phyloP scores from a whole-genome alignment of 2,113 vertebrate species.

The Lamprologus sp. region DNA sequence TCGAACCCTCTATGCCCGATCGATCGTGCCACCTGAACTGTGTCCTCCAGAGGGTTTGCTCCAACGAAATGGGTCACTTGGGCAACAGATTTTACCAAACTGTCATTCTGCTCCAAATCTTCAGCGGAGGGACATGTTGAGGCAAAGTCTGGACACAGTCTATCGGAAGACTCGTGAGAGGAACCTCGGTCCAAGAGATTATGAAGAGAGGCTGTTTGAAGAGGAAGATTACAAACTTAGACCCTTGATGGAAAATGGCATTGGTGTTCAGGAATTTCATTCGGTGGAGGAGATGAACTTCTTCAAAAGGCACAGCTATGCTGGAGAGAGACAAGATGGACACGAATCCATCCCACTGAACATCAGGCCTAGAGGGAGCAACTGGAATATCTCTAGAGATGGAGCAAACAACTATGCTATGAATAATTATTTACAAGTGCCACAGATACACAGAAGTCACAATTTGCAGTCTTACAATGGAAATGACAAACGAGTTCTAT shows the following conservation, averaged over 20 bases:
- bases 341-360: slow-evolving; percentile 61
- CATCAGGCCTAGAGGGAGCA: slow-evolving; percentile 65
- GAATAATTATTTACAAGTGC: slow-evolving; percentile 71
- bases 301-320: slow-evolving; percentile 93
- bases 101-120: slow-evolving; percentile 73
- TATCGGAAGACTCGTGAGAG: slow-evolving; percentile 77
- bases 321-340: slow-evolving; percentile 82
- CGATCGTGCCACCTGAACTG: slow-evolving; percentile 72
- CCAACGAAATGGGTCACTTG: slow-evolving; percentile 66
- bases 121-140: slow-evolving; percentile 70
- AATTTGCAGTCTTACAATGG: slow-evolving; percentile 82
- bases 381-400: slow-evolving; percentile 80
- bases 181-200: slow-evolving; percentile 34
- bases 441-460: slow-evolving; percentile 69
- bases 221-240: slow-evolving; percentile 57
- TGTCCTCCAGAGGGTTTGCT: slow-evolving; percentile 62
- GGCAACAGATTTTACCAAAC: slow-evolving; percentile 65
- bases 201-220: slow-evolving; percentile 67
- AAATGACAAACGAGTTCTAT: slow-evolving; percentile 77
- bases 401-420: slow-evolving; percentile 60
- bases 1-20: slow-evolving; percentile 87
- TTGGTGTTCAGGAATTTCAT: slow-evolving; percentile 68
- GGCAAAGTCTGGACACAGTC: slow-evolving; percentile 76
- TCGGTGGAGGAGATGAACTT: slow-evolving; percentile 71
- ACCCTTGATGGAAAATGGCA: slow-evolving; percentile 62